These are phyloP conservation scores for Danio albolineatus DNA, from an alignment of 2,797 vertebrate genomes.

Conservation along the genomic window DNA sequence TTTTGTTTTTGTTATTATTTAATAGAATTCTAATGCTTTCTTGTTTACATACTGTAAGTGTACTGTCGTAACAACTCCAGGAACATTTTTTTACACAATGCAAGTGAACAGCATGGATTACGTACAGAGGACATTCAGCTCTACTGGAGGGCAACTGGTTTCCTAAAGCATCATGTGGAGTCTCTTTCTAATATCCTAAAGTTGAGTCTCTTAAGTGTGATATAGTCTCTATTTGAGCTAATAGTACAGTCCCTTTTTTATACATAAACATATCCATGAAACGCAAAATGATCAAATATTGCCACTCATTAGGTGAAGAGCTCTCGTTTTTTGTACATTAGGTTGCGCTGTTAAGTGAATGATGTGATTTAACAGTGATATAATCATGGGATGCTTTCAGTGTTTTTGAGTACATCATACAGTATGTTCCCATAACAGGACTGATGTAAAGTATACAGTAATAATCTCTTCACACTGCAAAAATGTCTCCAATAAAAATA, in stretches of 20 bases:
- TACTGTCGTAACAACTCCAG: conserved; percentile 78
- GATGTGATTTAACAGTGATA: conserved; percentile 38
- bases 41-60: conserved; percentile 72
- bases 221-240: conserved; percentile 42
- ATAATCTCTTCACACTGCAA: conserved; percentile 55
- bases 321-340: neutral
- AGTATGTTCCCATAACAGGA: neutral
- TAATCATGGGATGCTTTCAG: conserved; percentile 16
- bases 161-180: conserved; percentile 34
- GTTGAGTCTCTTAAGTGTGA: conserved; percentile 35
- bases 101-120: conserved; percentile 81
- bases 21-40: conserved; percentile 74
- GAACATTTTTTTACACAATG: conserved; percentile 85
- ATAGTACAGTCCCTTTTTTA: conserved; percentile 30
- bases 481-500: neutral
- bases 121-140: conserved; percentile 78
- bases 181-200: conserved; percentile 32
- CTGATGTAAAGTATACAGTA: conserved; percentile 37
- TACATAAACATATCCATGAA: conserved; percentile 29
- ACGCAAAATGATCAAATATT: conserved; percentile 39
- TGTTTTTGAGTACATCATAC: conserved; percentile 12
- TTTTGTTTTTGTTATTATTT: conserved; percentile 70
- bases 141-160: conserved; percentile 53
- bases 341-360: conserved; percentile 33
- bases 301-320: conserved; percentile 28